Conservation (phyloP, 2,113 vertebrate species). For the Zosterops lateralis region DNA sequence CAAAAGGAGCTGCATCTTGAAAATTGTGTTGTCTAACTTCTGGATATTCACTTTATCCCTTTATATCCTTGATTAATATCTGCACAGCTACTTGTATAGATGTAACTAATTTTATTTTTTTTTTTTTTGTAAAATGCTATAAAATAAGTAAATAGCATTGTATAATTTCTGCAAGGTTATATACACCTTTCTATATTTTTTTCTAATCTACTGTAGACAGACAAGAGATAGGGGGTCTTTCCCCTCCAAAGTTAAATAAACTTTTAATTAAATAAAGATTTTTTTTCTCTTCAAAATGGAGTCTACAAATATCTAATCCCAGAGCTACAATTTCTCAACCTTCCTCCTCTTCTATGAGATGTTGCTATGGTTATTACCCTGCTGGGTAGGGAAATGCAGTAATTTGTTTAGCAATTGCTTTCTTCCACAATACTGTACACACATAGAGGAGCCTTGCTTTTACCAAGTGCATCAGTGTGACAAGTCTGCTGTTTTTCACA, state of each 20-base stretch:
- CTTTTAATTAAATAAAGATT: slow-evolving; percentile 51
- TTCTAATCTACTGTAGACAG: background rate
- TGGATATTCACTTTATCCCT: background rate
- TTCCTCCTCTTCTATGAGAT: background rate
- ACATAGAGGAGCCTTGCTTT: background rate
- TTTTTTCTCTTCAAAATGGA: slow-evolving; percentile 27
- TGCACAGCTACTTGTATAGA: background rate
- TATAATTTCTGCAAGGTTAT: background rate
- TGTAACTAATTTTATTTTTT: background rate
- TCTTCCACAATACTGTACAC: background rate
- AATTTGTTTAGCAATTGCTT: slow-evolving; percentile 44
- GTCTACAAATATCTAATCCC: slow-evolving; percentile 37
- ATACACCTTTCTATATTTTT: background rate
- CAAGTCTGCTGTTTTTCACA: background rate
- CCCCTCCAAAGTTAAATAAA: slow-evolving; percentile 33
- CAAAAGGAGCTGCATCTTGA: background rate
- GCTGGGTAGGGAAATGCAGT: slow-evolving; percentile 42
- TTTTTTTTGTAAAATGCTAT: background rate
- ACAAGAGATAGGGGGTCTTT: background rate
- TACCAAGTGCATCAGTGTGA: slow-evolving; percentile 8
- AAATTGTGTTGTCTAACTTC: background rate
- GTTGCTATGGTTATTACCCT: slow-evolving; percentile 65
- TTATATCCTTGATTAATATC: background rate
- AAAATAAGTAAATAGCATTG: background rate
- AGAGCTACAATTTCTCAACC: slow-evolving; percentile 24